Evolutionary conservation across 2,113 vertebrate species (phyloP).

Genomic region (Platichthys stellatus): DNA sequence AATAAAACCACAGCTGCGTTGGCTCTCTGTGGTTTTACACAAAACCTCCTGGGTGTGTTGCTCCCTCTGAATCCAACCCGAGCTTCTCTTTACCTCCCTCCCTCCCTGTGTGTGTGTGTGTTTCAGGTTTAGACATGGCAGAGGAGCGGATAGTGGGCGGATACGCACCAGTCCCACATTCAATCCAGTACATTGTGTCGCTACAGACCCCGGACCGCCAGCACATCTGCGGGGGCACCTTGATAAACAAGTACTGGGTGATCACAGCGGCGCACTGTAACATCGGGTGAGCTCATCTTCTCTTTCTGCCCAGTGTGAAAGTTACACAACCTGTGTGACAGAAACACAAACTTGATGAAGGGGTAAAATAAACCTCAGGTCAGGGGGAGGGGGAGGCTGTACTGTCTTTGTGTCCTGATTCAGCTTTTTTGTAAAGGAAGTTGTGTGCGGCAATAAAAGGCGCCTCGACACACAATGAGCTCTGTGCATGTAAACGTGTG

Average conservation of each 20-base stretch:
- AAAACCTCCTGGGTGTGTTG: background rate
- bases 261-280: conserved; percentile 91
- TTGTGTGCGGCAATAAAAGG: background rate
- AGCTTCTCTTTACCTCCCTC: conserved; percentile 16
- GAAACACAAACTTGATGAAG: conserved; percentile 7
- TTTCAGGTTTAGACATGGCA: conserved; percentile 52
- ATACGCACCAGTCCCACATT: conserved; percentile 77
- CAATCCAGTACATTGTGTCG: conserved; percentile 85
- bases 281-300: conserved; percentile 76
- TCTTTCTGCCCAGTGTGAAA: background rate
- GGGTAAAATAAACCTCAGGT: background rate
- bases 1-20: background rate
- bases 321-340: background rate
- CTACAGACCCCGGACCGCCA: conserved; percentile 79
- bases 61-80: conserved; percentile 2
- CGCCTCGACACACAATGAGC: conserved; percentile 20
- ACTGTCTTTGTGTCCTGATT: background rate
- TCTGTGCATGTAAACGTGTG: background rate
- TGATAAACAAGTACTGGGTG: conserved; percentile 89
- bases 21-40: background rate
- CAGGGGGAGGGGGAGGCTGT: background rate
- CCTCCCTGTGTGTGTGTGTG: conserved; percentile 4
- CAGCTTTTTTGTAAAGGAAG: background rate
- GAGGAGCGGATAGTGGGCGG: conserved; percentile 83
- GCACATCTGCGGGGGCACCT: conserved; percentile 87